Conservation (phyloP, 1,140 invertebrate genomes). For the Drosophila ercepeae region DNA sequence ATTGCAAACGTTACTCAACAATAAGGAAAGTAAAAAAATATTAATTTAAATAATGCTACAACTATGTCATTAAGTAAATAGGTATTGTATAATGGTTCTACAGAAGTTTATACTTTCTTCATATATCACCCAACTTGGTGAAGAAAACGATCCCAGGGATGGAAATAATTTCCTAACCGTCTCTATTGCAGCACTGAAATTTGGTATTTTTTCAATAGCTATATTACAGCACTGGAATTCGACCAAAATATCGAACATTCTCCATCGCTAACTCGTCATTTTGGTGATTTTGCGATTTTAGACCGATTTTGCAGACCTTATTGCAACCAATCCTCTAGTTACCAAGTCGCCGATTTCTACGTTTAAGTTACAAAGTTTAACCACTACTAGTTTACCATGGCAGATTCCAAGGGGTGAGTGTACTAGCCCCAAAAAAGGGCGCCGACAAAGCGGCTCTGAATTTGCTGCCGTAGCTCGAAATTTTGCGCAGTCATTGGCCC, state of each 20-base stretch:
- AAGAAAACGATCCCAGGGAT: not conserved
- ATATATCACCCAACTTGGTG: too few species aligned
- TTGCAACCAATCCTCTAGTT: constrained; percentile 28
- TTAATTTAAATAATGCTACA: too few species aligned
- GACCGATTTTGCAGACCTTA: constrained; percentile 37
- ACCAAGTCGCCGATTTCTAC: constrained; percentile 46
- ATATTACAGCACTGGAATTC: not conserved
- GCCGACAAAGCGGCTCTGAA: constrained; percentile 53
- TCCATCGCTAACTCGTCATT: constrained; percentile 25
- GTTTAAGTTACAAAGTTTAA: constrained; percentile 66
- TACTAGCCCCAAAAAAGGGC: constrained; percentile 22
- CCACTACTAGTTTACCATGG: constrained; percentile 59
- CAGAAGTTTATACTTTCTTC: too few species aligned
- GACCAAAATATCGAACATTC: not conserved
- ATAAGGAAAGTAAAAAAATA: too few species aligned
- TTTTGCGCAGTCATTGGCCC: constrained; percentile 72
- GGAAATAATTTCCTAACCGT: not conserved
- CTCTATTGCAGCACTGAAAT: not conserved
- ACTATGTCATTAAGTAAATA: too few species aligned
- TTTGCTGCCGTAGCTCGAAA: constrained; percentile 29
- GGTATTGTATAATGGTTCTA: too few species aligned
- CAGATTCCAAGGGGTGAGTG: constrained; percentile 75
- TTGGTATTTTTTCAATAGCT: not conserved
- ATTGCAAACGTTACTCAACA: too few species aligned
- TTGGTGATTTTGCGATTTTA: constrained; percentile 63